phyloP scores from a whole-genome alignment of 2,888 invertebrate species.

The Philhelius pedissequus region DNA sequence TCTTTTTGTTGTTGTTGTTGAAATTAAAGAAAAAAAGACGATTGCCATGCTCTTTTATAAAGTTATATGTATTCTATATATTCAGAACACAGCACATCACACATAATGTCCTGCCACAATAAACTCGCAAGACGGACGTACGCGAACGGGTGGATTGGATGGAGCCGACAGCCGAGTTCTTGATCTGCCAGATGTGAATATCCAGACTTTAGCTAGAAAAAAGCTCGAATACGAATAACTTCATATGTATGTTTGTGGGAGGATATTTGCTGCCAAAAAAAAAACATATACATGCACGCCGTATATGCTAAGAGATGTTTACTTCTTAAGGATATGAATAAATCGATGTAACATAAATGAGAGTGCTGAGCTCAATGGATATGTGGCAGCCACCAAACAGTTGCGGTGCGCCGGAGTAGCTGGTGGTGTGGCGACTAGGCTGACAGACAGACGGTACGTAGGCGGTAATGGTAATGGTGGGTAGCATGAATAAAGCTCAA shows the following conservation, averaged over 20 bases:
- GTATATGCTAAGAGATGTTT: slow-evolving; percentile 45
- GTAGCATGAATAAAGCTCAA: background rate
- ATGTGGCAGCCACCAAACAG: background rate
- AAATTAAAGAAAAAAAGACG: slow-evolving; percentile 8
- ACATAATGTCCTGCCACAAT: slow-evolving; percentile 28
- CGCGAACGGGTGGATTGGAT: background rate
- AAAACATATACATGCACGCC: no score
- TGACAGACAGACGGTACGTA: no score
- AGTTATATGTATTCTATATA: background rate
- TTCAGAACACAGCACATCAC: slow-evolving; percentile 4
- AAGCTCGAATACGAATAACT: background rate
- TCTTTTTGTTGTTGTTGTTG: slow-evolving; percentile 39
- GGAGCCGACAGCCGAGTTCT: background rate
- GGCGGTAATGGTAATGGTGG: background rate
- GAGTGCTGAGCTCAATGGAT: slow-evolving; percentile 55
- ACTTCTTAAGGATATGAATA: slow-evolving; percentile 61
- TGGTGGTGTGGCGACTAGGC: background rate
- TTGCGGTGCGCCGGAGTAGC: background rate
- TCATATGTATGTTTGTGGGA: slow-evolving; percentile 27
- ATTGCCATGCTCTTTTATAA: slow-evolving; percentile 24
- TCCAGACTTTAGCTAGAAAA: background rate
- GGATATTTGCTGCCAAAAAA: slow-evolving; percentile 1
- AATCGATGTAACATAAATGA: slow-evolving; percentile 60
- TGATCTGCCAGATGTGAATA: background rate
- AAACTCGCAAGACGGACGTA: no score